Evolutionary conservation across 2,888 invertebrate genomes (phyloP).

Genomic region (Drosophila atripex): DNA sequence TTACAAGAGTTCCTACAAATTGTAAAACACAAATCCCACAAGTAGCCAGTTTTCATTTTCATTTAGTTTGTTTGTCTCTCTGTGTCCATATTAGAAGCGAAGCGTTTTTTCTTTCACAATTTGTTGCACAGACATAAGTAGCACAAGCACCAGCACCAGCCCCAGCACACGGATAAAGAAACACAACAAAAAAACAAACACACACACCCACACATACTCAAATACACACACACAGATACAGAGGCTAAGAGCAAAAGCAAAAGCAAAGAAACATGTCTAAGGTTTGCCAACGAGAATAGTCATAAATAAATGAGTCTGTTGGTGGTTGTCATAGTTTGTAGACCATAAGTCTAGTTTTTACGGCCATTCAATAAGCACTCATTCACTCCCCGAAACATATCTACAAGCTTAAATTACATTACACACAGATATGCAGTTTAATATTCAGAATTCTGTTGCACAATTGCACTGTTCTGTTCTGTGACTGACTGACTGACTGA

Average conservation of each 20-base stretch:
- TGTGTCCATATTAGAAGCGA: conserved; percentile 60
- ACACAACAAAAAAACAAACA: conserved; percentile 21
- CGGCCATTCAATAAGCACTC: conserved; percentile 56
- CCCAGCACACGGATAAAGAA: conserved; percentile 33
- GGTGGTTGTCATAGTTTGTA: conserved; percentile 38
- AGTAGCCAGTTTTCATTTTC: conserved; percentile 43
- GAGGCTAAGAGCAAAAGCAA: conserved; percentile 36
- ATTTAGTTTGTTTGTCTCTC: conserved; percentile 42
- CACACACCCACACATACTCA: conserved; percentile 24
- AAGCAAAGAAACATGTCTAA: conserved; percentile 63
- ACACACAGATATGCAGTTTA: conserved; percentile 1
- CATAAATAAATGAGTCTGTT: conserved; percentile 34
- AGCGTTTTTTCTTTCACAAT: conserved; percentile 45
- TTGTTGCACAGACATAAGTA: conserved; percentile 54
- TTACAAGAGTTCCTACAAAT: conserved; percentile 30
- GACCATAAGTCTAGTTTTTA: conserved; percentile 38
- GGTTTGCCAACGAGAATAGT: conserved; percentile 57
- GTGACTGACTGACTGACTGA: background rate
- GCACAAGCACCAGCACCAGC: conserved; percentile 22
- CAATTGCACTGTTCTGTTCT: conserved; percentile 23
- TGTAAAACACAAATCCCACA: conserved; percentile 26
- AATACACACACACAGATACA: conserved; percentile 13
- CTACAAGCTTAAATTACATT: conserved; percentile 2
- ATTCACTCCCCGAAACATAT: conserved; percentile 26
- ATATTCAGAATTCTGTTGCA: conserved; percentile 33